phyloP scores from a whole-genome alignment of 2,113 vertebrate species.

The Scolopax mira region DNA sequence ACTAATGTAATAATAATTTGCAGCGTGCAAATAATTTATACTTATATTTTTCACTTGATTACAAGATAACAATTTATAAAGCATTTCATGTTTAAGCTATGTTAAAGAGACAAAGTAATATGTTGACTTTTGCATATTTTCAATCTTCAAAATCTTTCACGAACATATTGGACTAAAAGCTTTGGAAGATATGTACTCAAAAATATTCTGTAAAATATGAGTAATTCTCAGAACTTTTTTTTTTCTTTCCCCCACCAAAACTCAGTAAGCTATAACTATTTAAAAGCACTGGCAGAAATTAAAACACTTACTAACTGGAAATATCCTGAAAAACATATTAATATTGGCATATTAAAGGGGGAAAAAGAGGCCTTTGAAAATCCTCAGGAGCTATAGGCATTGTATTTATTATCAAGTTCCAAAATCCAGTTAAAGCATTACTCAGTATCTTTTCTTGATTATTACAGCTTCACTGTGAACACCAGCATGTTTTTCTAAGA shows the following conservation, averaged over 20 bases:
- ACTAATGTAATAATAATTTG: not conserved
- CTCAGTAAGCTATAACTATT: not conserved
- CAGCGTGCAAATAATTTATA: not conserved
- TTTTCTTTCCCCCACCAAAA: not conserved
- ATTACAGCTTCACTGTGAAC: not conserved
- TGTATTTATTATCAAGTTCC: not conserved
- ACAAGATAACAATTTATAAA: not conserved
- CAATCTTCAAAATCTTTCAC: not conserved
- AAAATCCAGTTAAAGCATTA: not conserved
- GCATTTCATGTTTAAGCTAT: not conserved
- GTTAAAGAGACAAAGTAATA: not conserved
- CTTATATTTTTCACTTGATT: not conserved
- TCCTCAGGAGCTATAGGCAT: not conserved
- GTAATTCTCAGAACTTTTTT: not conserved
- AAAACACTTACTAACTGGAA: not conserved
- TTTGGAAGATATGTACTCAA: not conserved
- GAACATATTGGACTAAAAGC: not conserved
- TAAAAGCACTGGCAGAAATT: not conserved
- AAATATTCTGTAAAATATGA: not conserved
- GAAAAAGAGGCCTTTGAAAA: not conserved
- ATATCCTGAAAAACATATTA: not conserved
- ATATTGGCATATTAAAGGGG: not conserved
- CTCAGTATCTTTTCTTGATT: not conserved
- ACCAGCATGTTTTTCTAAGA: not conserved
- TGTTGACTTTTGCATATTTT: not conserved